Evolutionary conservation across 2,797 vertebrate genomes (phyloP).

Genomic region (Epinephelus coioides): DNA sequence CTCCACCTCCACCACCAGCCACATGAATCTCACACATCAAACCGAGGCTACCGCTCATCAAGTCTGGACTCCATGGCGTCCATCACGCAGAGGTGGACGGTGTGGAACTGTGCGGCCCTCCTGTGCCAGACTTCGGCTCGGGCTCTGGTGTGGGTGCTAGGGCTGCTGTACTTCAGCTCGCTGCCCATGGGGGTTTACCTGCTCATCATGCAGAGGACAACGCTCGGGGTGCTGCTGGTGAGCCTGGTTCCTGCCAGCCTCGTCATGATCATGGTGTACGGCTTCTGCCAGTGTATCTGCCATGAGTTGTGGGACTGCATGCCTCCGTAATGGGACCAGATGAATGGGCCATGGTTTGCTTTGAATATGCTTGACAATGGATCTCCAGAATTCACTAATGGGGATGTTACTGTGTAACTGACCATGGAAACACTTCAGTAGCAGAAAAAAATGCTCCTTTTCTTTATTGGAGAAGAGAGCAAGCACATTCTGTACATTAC

Average conservation of each 20-base stretch:
- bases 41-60: conserved; percentile 87
- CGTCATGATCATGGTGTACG: conserved; percentile 94
- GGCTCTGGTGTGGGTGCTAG: conserved; percentile 93
- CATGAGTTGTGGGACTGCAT: conserved; percentile 94
- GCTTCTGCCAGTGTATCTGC: conserved; percentile 95
- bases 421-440: conserved; percentile 16
- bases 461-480: conserved; percentile 19
- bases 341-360: conserved; percentile 27
- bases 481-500: conserved; percentile 22
- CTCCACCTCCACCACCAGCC: conserved; percentile 22
- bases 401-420: conserved; percentile 49
- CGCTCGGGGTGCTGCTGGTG: conserved; percentile 92
- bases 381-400: conserved; percentile 49
- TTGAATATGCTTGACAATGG: conserved; percentile 44
- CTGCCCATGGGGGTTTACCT: conserved; percentile 96
- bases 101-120: conserved; percentile 93
- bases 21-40: conserved; percentile 61
- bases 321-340: conserved; percentile 79
- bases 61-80: conserved; percentile 93
- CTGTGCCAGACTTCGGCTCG: conserved; percentile 93
- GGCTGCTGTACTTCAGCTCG: conserved; percentile 95
- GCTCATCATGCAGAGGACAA: conserved; percentile 94
- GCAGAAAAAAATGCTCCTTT: not conserved
- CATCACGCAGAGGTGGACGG: conserved; percentile 90
- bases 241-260: conserved; percentile 96